Evolutionary conservation across 2,113 vertebrate genomes (phyloP).

Genomic region (Dasypus novemcinctus): DNA sequence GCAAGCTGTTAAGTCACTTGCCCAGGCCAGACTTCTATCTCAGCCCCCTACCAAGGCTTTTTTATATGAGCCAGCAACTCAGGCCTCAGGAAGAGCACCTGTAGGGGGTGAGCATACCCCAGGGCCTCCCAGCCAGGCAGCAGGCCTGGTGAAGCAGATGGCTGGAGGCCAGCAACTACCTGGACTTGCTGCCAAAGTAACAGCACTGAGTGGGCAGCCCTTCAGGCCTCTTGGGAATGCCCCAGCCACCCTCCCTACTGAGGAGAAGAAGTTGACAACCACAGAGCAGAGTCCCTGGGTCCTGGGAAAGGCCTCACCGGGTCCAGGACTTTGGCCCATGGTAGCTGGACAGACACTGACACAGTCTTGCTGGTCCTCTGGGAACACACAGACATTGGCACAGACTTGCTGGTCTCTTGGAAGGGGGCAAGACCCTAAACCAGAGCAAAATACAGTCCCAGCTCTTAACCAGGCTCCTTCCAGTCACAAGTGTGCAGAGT

Average conservation of each 20-base stretch:
- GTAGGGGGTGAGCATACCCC: conserved; percentile 76
- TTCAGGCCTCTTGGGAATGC: conserved; percentile 72
- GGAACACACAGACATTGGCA: conserved; percentile 83
- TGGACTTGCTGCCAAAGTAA: conserved; percentile 64
- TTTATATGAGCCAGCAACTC: conserved; percentile 82
- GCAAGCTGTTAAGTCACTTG: conserved; percentile 82
- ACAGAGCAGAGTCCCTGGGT: conserved; percentile 71
- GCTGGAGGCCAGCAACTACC: conserved; percentile 63
- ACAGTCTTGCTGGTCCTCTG: conserved; percentile 82
- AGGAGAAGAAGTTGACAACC: conserved; percentile 68
- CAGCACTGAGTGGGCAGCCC: conserved; percentile 62
- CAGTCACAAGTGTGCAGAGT: conserved; percentile 83
- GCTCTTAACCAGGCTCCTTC: conserved; percentile 84
- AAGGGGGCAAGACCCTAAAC: conserved; percentile 85
- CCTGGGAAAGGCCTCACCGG: conserved; percentile 63
- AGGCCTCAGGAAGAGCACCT: conserved; percentile 82
- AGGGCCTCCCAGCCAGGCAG: conserved; percentile 74
- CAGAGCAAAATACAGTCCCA: conserved; percentile 84
- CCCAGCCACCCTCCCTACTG: conserved; percentile 47
- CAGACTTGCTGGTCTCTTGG: conserved; percentile 85
- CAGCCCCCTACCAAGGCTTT: conserved; percentile 75
- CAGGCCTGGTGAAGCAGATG: conserved; percentile 64
- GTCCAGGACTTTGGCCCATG: conserved; percentile 73
- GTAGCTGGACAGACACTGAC: conserved; percentile 75
- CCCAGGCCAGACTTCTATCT: conserved; percentile 80